Conservation (phyloP, 2,888 invertebrate genomes). For the Octodonta nipae region DNA sequence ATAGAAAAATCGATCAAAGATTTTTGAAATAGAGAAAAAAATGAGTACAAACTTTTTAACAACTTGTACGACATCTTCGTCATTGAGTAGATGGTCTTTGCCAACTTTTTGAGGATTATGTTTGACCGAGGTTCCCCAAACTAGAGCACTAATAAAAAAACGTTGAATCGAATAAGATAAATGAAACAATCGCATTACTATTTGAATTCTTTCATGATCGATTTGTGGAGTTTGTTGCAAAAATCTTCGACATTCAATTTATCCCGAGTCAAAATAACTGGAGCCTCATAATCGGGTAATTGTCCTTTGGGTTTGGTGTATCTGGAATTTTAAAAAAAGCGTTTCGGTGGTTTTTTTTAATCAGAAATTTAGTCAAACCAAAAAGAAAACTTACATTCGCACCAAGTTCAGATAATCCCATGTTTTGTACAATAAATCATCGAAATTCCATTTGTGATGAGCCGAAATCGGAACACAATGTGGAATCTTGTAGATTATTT, state of each 20-base stretch:
- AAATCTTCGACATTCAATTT: conserved; percentile 87
- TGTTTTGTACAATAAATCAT: conserved; percentile 91
- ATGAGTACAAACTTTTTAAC: conserved; percentile 95
- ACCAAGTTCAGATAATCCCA: conserved; percentile 93
- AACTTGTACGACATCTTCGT: conserved; percentile 99
- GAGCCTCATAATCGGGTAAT: conserved; percentile 92
- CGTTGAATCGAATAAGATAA: neutral
- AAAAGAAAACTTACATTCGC: conserved; percentile 65
- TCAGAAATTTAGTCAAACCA: too few species aligned
- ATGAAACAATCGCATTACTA: conserved; percentile 58
- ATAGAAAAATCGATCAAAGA: too few species aligned
- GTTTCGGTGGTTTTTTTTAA: too few species aligned
- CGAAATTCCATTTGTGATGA: conserved; percentile 99
- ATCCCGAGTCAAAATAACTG: conserved; percentile 85
- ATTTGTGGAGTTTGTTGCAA: conserved; percentile 94
- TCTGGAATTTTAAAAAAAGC: conserved; percentile 34
- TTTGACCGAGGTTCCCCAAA: conserved; percentile 98
- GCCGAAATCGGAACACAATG: conserved; percentile 99
- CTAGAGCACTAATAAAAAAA: conserved; percentile 61
- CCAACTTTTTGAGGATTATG: conserved; percentile 99
- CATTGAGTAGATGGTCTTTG: conserved; percentile 83
- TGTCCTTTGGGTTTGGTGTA: conserved; percentile 99
- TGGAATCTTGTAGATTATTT: conserved; percentile 97
- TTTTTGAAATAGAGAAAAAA: too few species aligned
- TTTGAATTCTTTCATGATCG: conserved; percentile 97